These are phyloP conservation scores for Tanypteryx hageni DNA, from an alignment of 2,888 invertebrate species.

Conservation along the genomic window DNA sequence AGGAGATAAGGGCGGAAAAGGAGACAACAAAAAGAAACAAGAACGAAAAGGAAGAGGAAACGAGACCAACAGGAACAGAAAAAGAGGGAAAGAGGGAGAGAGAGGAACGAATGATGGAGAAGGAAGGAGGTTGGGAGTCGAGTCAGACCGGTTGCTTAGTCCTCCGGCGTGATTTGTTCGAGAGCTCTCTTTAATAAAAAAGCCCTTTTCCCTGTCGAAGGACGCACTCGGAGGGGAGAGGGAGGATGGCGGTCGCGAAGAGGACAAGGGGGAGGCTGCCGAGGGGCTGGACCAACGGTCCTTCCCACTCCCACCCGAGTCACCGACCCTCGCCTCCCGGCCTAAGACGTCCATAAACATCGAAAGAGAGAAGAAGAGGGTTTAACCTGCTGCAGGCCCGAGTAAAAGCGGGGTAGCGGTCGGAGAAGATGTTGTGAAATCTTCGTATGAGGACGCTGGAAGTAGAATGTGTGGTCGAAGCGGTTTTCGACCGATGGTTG, in stretches of 20 bases:
- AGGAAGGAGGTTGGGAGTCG: conserved; percentile 2
- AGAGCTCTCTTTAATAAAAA: conserved; percentile 26
- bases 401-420: background rate
- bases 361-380: background rate
- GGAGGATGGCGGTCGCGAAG: too few species aligned
- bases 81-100: background rate
- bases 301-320: background rate
- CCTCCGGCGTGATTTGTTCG: conserved; percentile 21
- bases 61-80: background rate
- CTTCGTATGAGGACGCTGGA: too few species aligned
- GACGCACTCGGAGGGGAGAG: background rate
- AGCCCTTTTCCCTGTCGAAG: background rate
- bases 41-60: background rate
- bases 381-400: background rate
- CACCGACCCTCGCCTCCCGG: background rate
- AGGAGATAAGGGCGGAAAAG: background rate
- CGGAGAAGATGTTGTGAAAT: too few species aligned
- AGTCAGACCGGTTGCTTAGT: conserved; percentile 8
- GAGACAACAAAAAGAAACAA: background rate
- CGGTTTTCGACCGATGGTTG: background rate
- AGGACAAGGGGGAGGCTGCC: too few species aligned
- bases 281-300: background rate
- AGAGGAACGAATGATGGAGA: background rate
- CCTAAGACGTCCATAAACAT: too few species aligned
- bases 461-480: too few species aligned